Evolutionary conservation across 2,888 invertebrate species (phyloP).

Genomic region (Zhuqinia jingwanae): DNA sequence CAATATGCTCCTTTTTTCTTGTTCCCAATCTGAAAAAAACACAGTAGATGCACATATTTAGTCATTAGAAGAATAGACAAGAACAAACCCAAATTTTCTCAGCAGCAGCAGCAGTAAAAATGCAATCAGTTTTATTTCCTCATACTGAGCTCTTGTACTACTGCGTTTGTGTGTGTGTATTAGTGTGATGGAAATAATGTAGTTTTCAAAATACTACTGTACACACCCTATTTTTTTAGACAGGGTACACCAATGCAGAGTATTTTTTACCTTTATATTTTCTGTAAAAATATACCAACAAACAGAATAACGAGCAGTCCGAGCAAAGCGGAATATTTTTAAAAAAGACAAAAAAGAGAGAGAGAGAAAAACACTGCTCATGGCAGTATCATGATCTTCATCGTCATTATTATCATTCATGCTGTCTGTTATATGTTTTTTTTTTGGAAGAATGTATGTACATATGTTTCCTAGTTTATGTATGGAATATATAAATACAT

Average conservation of each 20-base stretch:
- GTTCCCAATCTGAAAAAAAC: too few relatives aligned
- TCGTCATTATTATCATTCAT: neutral
- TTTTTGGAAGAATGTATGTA: slow-evolving; percentile 12
- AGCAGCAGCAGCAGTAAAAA: neutral
- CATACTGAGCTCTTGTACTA: too few relatives aligned
- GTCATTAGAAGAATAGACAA: too few relatives aligned
- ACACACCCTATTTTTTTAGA: slow-evolving; percentile 17
- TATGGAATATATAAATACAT: neutral
- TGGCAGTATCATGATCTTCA: neutral
- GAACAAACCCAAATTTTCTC: slow-evolving; percentile 21
- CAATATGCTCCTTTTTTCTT: too few relatives aligned
- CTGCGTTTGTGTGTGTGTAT: too few relatives aligned
- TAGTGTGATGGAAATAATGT: neutral
- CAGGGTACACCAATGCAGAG: neutral
- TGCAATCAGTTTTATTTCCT: slow-evolving; percentile 24
- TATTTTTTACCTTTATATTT: neutral
- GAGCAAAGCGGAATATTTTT: slow-evolving; percentile 21
- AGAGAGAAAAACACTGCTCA: neutral
- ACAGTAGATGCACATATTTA: too few relatives aligned
- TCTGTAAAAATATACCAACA: neutral
- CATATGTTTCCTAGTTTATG: slow-evolving; percentile 9
- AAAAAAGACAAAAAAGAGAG: slow-evolving; percentile 13
- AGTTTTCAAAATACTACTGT: neutral
- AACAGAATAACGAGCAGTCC: neutral
- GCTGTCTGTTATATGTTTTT: neutral